Percentiles rank a stretch among this genome's conserved stretches.
Evolutionary conservation across 92 coral and sea anemone genomes (phyloP).

Genomic region (Anthopleura xanthogrammica): DNA sequence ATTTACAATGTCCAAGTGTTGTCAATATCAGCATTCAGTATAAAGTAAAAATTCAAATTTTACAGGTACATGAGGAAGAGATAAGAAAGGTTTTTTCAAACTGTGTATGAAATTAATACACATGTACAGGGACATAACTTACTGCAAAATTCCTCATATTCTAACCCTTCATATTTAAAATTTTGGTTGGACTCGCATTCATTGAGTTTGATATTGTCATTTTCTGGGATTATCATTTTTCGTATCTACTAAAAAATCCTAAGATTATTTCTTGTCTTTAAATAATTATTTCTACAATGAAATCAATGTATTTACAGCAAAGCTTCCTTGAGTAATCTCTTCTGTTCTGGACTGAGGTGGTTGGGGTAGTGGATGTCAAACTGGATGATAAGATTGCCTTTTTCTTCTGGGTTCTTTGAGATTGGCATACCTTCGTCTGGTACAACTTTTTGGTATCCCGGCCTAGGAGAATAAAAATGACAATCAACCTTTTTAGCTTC

Average conservation of each 20-base stretch:
- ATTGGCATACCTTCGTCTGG: constrained; percentile 96
- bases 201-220: neutral
- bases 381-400: constrained; percentile 84
- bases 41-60: no score
- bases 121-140: no score
- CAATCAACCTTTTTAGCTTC: neutral
- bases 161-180: no score
- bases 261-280: neutral
- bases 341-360: constrained; percentile 95
- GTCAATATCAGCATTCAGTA: neutral
- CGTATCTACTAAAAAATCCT: neutral
- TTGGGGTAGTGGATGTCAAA: constrained; percentile 89
- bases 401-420: constrained; percentile 77
- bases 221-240: neutral
- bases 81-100: no score
- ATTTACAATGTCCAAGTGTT: constrained; percentile 5
- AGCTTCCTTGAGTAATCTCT: constrained; percentile 92
- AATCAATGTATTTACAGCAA: constrained; percentile 32
- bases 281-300: neutral
- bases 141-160: no score
- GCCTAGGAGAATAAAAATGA: constrained; percentile 51
- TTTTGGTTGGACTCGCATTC: neutral
- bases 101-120: no score
- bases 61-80: no score
- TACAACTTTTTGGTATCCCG: constrained; percentile 84